Base-by-base conservation (phyloP, 2,888 invertebrate genomes). In the Adela reaumurella region DNA sequence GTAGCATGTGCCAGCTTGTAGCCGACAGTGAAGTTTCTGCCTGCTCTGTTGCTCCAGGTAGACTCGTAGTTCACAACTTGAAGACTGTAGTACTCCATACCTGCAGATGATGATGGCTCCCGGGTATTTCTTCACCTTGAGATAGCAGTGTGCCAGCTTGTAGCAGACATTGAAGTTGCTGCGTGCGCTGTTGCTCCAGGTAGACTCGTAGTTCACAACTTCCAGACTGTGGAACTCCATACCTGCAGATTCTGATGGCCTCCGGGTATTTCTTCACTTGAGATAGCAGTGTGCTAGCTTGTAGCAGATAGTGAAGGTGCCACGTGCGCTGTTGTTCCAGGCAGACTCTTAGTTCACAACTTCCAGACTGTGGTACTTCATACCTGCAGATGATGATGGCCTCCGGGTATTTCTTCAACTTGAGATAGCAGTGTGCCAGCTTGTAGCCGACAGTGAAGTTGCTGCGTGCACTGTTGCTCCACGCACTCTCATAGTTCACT, bases 1-100 rank as follows among this genome's bases (percentile, higher is more conserved):
- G 59, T 91, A 88, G 57, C 92, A 91, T 92, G 93, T 0, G 96
- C 96, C 20, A 98, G 74, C 68, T 96, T 97, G 68, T 92, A 97
- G 0, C 97, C 97, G 41, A 97, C 84, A 1, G 87, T 83, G 0
- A 95, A 88, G 62, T 96, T 95, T 2, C 83, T 83, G 58, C 86
- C 88, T 6, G 92, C 92, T 1, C 90, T 88, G 61, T 87, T 87
- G 48, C 82, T 84, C 96, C 97, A 97, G 0, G 97, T 95, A 56
- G 84, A 82, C 57, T 89, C 88, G 66, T 94, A 97, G 62, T 90
- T 87, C 8, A 80, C 74, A 0, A 92, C 88, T 0, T n/a, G n/a
- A n/a, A n/a, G n/a, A n/a, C n/a, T n/a, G n/a, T n/a, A n/a, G n/a
- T n/a, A n/a, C n/a, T n/a, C n/a, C n/a, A n/a, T n/a, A n/a, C n/a